Percentiles rank a stretch among this genome's conserved stretches.
Evolutionary conservation across 2,113 vertebrate species (phyloP).

Genomic region (Phrynosoma platyrhinos): DNA sequence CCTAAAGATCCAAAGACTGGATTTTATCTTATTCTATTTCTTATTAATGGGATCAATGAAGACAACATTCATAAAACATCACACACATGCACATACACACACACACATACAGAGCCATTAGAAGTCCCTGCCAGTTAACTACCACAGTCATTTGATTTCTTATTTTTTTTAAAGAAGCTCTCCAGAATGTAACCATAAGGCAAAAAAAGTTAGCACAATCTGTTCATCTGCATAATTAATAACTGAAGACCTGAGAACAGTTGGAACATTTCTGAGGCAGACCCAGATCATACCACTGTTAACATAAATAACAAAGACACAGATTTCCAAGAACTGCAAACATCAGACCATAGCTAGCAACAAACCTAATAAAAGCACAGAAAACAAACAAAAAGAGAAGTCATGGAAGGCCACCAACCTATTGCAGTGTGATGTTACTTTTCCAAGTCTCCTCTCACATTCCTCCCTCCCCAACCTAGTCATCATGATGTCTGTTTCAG

Average conservation of each 20-base stretch:
- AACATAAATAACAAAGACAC: constrained; percentile 81
- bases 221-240: constrained; percentile 85
- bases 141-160: constrained; percentile 66
- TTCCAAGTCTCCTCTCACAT: background rate
- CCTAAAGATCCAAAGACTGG: constrained; percentile 26
- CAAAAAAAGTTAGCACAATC: constrained; percentile 80
- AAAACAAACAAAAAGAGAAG: constrained; percentile 76
- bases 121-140: constrained; percentile 66
- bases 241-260: constrained; percentile 81
- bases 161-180: constrained; percentile 60
- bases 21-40: background rate
- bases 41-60: constrained; percentile 41
- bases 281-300: constrained; percentile 79
- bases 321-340: constrained; percentile 78
- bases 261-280: constrained; percentile 81
- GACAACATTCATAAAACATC: constrained; percentile 35
- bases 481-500: background rate
- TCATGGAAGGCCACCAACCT: constrained; percentile 54
- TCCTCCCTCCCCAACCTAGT: background rate
- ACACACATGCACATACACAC: constrained; percentile 21
- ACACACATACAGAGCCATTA: background rate
- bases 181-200: constrained; percentile 82
- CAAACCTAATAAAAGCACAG: constrained; percentile 67
- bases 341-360: constrained; percentile 75
- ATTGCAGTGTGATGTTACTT: constrained; percentile 5